These are phyloP conservation scores for Siniperca undulata DNA, from an alignment of 2,797 vertebrate species.

Conservation along the genomic window DNA sequence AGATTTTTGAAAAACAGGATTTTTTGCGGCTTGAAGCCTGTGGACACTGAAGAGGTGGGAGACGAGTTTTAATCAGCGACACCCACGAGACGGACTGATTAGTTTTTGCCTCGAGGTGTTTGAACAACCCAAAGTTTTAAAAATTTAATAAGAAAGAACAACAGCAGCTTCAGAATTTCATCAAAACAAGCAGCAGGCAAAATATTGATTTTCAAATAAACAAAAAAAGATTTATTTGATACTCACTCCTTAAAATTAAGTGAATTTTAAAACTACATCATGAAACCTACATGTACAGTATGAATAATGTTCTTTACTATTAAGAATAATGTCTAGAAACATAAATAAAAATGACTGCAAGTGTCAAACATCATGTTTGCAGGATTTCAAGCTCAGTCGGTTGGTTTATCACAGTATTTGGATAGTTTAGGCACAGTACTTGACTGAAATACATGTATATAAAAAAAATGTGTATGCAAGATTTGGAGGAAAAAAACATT, in stretches of 20 bases:
- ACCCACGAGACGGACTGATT: background rate
- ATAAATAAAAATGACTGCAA: no score
- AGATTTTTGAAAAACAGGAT: background rate
- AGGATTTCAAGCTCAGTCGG: no score
- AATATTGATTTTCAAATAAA: slow-evolving; percentile 2
- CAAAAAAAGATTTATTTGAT: background rate
- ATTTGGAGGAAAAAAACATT: background rate
- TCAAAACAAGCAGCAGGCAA: background rate
- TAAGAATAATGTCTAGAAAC: background rate
- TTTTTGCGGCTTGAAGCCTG: background rate
- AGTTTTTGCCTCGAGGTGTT: background rate
- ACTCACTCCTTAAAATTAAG: background rate
- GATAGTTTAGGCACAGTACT: no score
- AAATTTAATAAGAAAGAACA: background rate
- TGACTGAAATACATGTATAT: background rate
- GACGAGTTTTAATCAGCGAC: background rate
- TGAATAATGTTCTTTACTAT: background rate
- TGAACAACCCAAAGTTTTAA: background rate
- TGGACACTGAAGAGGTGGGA: background rate
- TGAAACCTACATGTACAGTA: background rate
- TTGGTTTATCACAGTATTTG: background rate
- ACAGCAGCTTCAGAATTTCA: background rate
- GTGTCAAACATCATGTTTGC: no score
- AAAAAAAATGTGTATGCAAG: no score
- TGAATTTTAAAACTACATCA: background rate